Base-by-base conservation (phyloP, 2,113 vertebrate genomes). In the Triplophysa dalaica region DNA sequence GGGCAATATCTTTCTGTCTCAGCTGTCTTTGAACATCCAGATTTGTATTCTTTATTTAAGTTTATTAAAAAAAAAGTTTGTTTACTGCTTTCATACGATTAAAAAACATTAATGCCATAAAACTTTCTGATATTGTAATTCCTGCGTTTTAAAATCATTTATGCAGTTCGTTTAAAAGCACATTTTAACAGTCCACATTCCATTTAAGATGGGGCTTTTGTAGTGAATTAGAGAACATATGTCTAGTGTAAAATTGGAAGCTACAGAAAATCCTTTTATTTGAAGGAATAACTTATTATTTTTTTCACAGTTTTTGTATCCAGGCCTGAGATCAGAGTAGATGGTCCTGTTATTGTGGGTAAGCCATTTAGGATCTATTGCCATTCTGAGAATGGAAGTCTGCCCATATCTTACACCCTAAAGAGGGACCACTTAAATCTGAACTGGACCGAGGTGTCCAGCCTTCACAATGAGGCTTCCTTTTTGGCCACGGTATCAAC, bases 391-490 rank as follows among this genome's bases (percentile, higher is more conserved):
- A 9, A 0, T 0, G 93, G 93, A 70, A 91, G 86, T 69, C 75
- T 88, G 43, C 92, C 93, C 0, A 91, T 94, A 66, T 87, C n/a
- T 29, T 93, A 93, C 91, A 90, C 84, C 7, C 86, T 93, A 67
- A 19, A 48, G 11, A 66, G 5, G 17, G 16, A 58, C 0, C 0
- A 61, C 2, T 0, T 7, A 0, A 0, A 0, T 0, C 0, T 88
- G 17, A 29, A 3, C 41, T 43, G 0, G 0, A 9, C 0, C 8
- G 38, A 0, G 0, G 72, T 89, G 3, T 54, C 10, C 0, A 0
- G 3, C 1, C 16, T 8, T 1, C 0, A 0, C 4, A 3, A 84
- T 8, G 0, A 67, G 2, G 92, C 91, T 5, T 0, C 68, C 16
- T 93, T 94, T 8, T 67, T 12, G 0, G 54, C 83, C 78, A 61